Evolutionary conservation across 37 sponge, comb jelly and placozoan genomes (phyloP), one percentile per base, ranked within the genome.

Genomic region (Geodia barretti): DNA sequence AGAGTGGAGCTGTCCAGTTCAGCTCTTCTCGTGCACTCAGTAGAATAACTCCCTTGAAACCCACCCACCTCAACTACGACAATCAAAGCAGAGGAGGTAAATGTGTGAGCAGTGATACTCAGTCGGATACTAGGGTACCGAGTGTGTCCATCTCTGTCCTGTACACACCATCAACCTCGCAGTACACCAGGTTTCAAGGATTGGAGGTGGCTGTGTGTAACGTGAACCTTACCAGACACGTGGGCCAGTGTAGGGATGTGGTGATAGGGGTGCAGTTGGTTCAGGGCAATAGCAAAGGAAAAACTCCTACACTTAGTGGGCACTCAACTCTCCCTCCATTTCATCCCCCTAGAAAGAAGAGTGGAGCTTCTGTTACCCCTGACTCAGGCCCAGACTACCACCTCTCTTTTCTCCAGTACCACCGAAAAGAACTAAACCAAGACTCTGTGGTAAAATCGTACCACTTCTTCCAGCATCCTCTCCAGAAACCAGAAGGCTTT

Each of bases 151-250:
- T 70, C 36, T 80, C 87, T 1, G 39, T 75, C 2, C 36, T 65
- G 42, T 37, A 33, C 42, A 64, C 34, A 41, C 81, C 81, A 11
- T 39, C 87, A n/a, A 23, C 2, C 11, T 63, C 87, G 36, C 41
- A 64, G 8, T 87, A 68, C 41, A 0, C 11, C 39, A 14, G 42
- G 9, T 75, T 32, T 37, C 68, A 87, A 68, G 87, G 87, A 0
- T 74, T 87, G 0, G 87, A 87, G 24, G 19, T 87, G 68, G n/a
- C 24, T 36, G 42, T 80, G 0, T n/a, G 25, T 23, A 40, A 59
- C 4, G 30, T 87, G 17, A 39, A 80, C 1, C 21, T 67, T 8
- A n/a, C 43, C 67, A 38, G 11, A 34, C 31, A 58, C 14, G 32
- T 58, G 26, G 39, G 28, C 26, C 28, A 32, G 2, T 25, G 43